Conservation (phyloP, 2,888 invertebrate species). For the Strigamia crassipes region DNA sequence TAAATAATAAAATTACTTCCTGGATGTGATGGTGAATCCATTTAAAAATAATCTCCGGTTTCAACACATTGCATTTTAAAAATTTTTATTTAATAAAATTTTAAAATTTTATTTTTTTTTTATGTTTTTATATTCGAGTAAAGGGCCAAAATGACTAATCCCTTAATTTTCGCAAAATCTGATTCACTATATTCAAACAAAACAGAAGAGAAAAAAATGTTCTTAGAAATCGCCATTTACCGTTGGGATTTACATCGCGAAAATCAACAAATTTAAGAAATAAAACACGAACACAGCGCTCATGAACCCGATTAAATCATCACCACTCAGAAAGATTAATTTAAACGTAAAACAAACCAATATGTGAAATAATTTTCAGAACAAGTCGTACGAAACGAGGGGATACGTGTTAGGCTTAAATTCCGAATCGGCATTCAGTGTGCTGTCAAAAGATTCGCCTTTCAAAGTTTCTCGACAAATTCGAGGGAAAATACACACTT, state of each 20-base stretch:
- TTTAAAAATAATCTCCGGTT: background rate
- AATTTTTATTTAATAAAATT: background rate
- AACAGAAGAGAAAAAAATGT: background rate
- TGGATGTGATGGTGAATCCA: conserved; percentile 13
- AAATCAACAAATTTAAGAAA: background rate
- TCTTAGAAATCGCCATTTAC: conserved; percentile 21
- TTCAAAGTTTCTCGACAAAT: background rate
- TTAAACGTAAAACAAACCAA: background rate
- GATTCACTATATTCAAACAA: background rate
- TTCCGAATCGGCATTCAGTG: conserved; percentile 3
- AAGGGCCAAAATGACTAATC: background rate
- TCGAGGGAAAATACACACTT: background rate
- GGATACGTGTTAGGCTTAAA: conserved; percentile 36
- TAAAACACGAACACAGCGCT: background rate
- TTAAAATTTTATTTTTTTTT: background rate
- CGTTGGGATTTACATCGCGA: background rate
- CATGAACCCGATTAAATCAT: background rate
- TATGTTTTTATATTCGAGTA: no score
- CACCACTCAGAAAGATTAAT: background rate
- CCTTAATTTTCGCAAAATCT: background rate
- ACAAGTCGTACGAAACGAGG: background rate
- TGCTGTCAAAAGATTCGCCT: conserved; percentile 19
- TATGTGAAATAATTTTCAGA: background rate
- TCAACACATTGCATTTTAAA: background rate
- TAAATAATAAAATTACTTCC: conserved; percentile 19